These are phyloP conservation scores for Empis livida DNA, from an alignment of 2,888 invertebrate genomes.

Conservation along the genomic window DNA sequence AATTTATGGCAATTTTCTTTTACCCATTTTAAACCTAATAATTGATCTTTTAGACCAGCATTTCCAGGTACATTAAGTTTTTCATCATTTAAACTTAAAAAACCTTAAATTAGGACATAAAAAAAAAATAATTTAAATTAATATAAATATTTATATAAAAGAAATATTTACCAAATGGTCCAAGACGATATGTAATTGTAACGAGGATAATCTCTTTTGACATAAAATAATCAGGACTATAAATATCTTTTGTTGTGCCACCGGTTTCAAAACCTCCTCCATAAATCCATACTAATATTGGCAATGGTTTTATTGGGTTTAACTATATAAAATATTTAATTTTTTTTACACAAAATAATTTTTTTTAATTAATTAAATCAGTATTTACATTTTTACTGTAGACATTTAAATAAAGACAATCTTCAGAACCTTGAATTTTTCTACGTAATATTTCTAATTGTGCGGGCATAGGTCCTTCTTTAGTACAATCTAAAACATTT, in stretches of 20 bases:
- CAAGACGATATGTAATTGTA: slow-evolving; percentile 38
- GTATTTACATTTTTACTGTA: slow-evolving; percentile 28
- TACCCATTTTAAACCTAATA: slow-evolving; percentile 40
- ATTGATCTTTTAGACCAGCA: slow-evolving; percentile 41
- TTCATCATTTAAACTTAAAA: slow-evolving; percentile 36
- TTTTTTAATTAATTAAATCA: not conserved
- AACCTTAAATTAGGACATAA: slow-evolving; percentile 29
- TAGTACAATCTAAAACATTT: slow-evolving; percentile 32
- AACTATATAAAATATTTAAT: slow-evolving; percentile 15
- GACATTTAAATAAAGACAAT: slow-evolving; percentile 42
- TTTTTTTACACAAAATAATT: not conserved
- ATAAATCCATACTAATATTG: slow-evolving; percentile 40
- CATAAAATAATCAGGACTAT: slow-evolving; percentile 38
- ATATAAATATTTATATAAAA: not conserved
- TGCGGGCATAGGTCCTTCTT: slow-evolving; percentile 26
- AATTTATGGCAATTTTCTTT: slow-evolving; percentile 38
- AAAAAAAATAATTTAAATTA: not conserved
- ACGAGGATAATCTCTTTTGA: slow-evolving; percentile 38
- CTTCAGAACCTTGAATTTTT: slow-evolving; percentile 38
- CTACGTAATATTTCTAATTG: slow-evolving; percentile 27
- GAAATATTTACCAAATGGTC: slow-evolving; percentile 29
- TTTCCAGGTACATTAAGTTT: slow-evolving; percentile 39
- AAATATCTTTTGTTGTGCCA: slow-evolving; percentile 32
- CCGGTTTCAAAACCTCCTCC: slow-evolving; percentile 39
- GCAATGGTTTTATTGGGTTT: slow-evolving; percentile 19